A percentile compares a stretch with the other conserved stretches of the same genome.
phyloP scores from a whole-genome alignment of 2,888 invertebrate genomes.

The Emmelina monodactyla region DNA sequence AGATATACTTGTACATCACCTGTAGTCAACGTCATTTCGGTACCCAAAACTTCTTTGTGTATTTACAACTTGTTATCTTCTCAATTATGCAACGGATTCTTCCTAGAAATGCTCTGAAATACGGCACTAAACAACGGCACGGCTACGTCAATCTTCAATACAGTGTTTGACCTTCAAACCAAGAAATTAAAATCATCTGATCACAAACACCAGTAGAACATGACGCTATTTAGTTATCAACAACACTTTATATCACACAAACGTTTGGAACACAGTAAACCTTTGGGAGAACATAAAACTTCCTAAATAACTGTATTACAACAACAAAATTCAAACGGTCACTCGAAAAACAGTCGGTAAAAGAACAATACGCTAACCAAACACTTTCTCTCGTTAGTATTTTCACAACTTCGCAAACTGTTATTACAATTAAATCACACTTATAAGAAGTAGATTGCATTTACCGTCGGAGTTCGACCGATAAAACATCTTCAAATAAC shows the following conservation, averaged over 20 bases:
- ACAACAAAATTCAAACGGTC: conserved; percentile 44
- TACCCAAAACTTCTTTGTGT: neutral
- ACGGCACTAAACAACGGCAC: conserved; percentile 11
- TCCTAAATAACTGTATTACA: conserved; percentile 32
- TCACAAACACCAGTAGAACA: conserved; percentile 25
- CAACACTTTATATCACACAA: conserved; percentile 16
- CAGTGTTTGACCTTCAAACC: conserved; percentile 35
- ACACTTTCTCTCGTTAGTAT: conserved; percentile 50
- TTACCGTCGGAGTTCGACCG: conserved; percentile 68
- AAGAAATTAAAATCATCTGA: conserved; percentile 42
- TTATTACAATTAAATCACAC: conserved; percentile 56
- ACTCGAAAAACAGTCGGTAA: conserved; percentile 49
- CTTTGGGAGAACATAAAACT: conserved; percentile 38
- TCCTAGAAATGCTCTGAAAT: conserved; percentile 1
- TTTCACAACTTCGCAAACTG: conserved; percentile 50
- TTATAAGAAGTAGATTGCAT: conserved; percentile 64
- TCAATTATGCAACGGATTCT: neutral
- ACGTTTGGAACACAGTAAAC: too few species aligned
- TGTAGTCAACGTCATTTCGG: neutral
- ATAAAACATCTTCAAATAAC: conserved; percentile 67
- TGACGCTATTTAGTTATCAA: neutral
- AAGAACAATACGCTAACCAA: conserved; percentile 44
- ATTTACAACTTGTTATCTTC: neutral
- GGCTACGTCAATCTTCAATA: conserved; percentile 26
- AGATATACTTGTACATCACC: neutral